A percentile compares a stretch with the other conserved stretches of the same genome.
Conservation (phyloP, 2,113 vertebrate genomes). For the Dermatemys mawii region DNA sequence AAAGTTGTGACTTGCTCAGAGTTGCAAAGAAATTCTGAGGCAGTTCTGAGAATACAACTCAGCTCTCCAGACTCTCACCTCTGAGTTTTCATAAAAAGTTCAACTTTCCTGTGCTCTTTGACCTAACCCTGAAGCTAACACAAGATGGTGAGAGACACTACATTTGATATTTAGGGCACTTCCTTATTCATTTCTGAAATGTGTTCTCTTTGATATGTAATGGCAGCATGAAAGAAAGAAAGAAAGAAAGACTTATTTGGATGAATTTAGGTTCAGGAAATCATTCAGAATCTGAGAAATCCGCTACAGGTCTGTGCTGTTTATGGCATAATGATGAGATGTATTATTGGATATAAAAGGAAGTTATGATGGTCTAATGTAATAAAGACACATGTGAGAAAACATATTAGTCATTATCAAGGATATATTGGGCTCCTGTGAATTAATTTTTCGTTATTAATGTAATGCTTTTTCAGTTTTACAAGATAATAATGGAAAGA, state of each 20-base stretch:
- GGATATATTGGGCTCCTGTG: slow-evolving; percentile 31
- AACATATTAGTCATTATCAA: slow-evolving; percentile 45
- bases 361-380: slow-evolving; percentile 56
- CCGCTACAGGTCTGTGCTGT: slow-evolving; percentile 45
- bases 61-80: not conserved
- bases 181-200: slow-evolving; percentile 61
- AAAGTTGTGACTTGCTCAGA: not conserved
- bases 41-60: not conserved
- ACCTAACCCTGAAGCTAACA: not conserved
- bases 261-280: slow-evolving; percentile 63
- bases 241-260: not conserved
- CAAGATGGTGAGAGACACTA: not conserved
- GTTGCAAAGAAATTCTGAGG: not conserved
- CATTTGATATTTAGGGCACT: not conserved
- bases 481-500: slow-evolving; percentile 61
- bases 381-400: slow-evolving; percentile 43
- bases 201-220: slow-evolving; percentile 60
- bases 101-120: not conserved
- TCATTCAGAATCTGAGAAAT: slow-evolving; percentile 56
- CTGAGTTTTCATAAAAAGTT: not conserved
- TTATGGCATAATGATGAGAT: slow-evolving; percentile 45
- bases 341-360: slow-evolving; percentile 54
- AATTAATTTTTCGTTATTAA: slow-evolving; percentile 65
- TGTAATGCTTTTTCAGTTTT: slow-evolving; percentile 61
- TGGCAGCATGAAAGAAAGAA: slow-evolving; percentile 32